Evolutionary conservation across 1,140 invertebrate genomes (phyloP).

Genomic region (Orchestia grillus): DNA sequence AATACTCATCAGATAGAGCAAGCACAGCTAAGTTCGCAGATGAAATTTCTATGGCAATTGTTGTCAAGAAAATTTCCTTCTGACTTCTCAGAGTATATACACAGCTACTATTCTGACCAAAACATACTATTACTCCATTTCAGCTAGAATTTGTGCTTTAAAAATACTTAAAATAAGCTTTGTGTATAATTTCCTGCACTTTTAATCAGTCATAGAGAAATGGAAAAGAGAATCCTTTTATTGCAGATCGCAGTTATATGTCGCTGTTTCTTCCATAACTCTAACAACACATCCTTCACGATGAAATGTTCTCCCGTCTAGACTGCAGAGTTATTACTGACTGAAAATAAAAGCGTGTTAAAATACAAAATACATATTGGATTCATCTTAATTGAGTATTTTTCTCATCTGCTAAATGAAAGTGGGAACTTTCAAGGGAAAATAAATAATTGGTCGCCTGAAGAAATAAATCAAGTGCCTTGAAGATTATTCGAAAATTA

Average conservation of each 20-base stretch:
- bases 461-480: no score
- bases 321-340: background rate
- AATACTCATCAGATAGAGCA: background rate
- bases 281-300: background rate
- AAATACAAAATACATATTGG: background rate
- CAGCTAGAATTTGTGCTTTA: background rate
- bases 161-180: background rate
- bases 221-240: background rate
- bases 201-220: background rate
- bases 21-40: background rate
- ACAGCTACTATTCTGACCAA: background rate
- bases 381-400: background rate
- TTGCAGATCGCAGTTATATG: background rate
- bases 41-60: background rate
- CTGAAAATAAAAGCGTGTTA: background rate
- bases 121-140: background rate
- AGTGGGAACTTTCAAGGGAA: background rate
- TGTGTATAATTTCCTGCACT: background rate
- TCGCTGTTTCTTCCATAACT: background rate
- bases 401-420: background rate
- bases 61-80: background rate
- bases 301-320: background rate
- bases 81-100: background rate
- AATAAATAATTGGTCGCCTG: background rate
- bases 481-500: no score